phyloP scores from a whole-genome alignment of 2,888 invertebrate genomes.

The Nomada flava region DNA sequence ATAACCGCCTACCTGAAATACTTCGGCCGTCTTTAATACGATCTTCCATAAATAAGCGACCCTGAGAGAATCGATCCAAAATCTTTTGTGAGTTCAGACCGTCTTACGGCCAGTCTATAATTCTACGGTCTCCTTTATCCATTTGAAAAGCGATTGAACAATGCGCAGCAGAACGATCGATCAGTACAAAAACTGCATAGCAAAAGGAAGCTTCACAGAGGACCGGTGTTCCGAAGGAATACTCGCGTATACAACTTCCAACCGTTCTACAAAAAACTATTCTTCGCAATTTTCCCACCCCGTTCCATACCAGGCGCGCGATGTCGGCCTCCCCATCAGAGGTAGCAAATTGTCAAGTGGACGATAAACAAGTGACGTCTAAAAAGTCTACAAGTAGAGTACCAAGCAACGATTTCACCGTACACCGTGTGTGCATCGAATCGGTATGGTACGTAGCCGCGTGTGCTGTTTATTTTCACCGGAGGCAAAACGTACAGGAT shows the following conservation, averaged over 20 bases:
- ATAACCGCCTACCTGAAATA: slow-evolving; percentile 31
- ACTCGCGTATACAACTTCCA: background rate
- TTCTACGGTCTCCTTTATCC: background rate
- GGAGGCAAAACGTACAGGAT: slow-evolving; percentile 66
- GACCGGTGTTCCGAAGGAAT: no score
- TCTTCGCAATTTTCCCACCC: background rate
- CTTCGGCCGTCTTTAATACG: slow-evolving; percentile 24
- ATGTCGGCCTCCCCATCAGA: slow-evolving; percentile 5
- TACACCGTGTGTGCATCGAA: slow-evolving; percentile 24
- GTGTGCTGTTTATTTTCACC: slow-evolving; percentile 67
- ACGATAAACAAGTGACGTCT: background rate
- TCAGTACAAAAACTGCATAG: background rate
- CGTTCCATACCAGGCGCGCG: background rate
- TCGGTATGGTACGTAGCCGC: slow-evolving; percentile 48
- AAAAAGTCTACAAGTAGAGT: background rate
- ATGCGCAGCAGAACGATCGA: background rate
- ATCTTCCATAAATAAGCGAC: slow-evolving; percentile 45
- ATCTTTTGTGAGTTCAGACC: background rate
- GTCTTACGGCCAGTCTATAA: background rate
- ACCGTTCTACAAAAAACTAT: background rate
- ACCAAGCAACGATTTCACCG: background rate
- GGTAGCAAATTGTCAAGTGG: background rate
- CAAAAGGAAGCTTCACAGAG: background rate
- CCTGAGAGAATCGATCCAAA: slow-evolving; percentile 17
- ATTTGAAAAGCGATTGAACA: background rate